A percentile compares a stretch with the other conserved stretches of the same genome.
These are phyloP conservation scores for Eristalis intricaria DNA, from an alignment of 2,888 invertebrate species.

Conservation along the genomic window DNA sequence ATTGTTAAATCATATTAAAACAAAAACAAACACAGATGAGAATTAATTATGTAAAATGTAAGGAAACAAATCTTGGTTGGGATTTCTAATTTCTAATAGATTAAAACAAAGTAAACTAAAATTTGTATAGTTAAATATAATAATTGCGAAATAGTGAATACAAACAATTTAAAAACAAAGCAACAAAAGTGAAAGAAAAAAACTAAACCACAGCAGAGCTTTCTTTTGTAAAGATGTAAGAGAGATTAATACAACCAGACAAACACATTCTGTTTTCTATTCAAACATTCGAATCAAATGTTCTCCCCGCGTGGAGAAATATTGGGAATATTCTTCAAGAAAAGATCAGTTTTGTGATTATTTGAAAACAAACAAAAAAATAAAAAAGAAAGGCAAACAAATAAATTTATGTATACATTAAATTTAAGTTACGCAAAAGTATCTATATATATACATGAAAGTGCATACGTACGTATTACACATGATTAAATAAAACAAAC, in stretches of 20 bases:
- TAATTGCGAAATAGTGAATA: slow-evolving; percentile 70
- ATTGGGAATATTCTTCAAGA: slow-evolving; percentile 37
- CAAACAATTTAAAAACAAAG: slow-evolving; percentile 60
- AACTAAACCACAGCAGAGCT: slow-evolving; percentile 72
- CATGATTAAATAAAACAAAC: slow-evolving; percentile 65
- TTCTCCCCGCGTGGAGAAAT: slow-evolving; percentile 26
- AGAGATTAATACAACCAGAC: background rate
- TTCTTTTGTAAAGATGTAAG: slow-evolving; percentile 66
- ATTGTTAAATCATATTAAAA: slow-evolving; percentile 67
- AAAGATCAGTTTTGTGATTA: slow-evolving; percentile 67
- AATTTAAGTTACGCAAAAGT: slow-evolving; percentile 60
- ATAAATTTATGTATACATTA: slow-evolving; percentile 61
- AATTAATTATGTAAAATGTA: slow-evolving; percentile 30
- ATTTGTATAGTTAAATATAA: slow-evolving; percentile 73
- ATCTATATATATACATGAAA: slow-evolving; percentile 41
- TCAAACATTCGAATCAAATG: background rate
- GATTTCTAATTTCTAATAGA: slow-evolving; percentile 52
- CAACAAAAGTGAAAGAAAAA: slow-evolving; percentile 18
- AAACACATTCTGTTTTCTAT: slow-evolving; percentile 14
- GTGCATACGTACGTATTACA: slow-evolving; percentile 52
- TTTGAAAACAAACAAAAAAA: slow-evolving; percentile 41
- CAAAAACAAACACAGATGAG: slow-evolving; percentile 39
- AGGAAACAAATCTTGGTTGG: slow-evolving; percentile 51
- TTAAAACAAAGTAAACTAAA: slow-evolving; percentile 42
- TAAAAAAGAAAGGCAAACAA: slow-evolving; percentile 4